A percentile compares a stretch with the other conserved stretches of the same genome.
phyloP scores from a whole-genome alignment of 1,140 invertebrate species.

The Bombus breviceps region DNA sequence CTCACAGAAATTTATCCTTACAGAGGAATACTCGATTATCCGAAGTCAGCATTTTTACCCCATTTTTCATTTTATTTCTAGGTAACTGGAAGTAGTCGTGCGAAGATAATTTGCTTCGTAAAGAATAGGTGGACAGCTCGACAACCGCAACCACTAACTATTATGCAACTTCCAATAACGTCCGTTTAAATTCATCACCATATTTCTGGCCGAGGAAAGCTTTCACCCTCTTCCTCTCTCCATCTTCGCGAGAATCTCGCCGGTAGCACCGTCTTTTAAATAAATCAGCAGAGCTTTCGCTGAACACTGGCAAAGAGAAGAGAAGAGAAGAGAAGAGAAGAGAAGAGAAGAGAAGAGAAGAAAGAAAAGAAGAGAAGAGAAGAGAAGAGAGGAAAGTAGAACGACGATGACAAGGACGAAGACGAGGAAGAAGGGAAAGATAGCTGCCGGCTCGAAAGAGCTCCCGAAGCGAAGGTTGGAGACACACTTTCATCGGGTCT shows the following conservation, averaged over 20 bases:
- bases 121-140: not conserved
- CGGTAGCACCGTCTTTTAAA: constrained; percentile 57
- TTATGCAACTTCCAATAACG: not conserved
- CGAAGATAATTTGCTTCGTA: not conserved
- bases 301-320: constrained; percentile 28
- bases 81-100: not conserved
- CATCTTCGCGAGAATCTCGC: constrained; percentile 37
- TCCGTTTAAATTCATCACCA: not conserved
- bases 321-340: not conserved
- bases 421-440: not conserved
- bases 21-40: too few species aligned
- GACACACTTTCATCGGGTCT: constrained; percentile 47
- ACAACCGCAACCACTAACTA: not conserved
- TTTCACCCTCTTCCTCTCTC: not conserved
- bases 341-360: not conserved
- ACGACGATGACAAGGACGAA: not conserved
- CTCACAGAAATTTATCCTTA: too few species aligned
- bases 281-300: constrained; percentile 61
- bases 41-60: not conserved
- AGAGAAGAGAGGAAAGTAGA: not conserved
- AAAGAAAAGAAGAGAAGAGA: not conserved
- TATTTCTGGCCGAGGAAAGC: not conserved
- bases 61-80: not conserved
- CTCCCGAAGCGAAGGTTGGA: constrained; percentile 14
- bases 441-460: constrained; percentile 6